Percentiles rank a stretch among this genome's conserved stretches.
phyloP scores from a whole-genome alignment of 2,888 invertebrate species.

The Lasioglossum morio region DNA sequence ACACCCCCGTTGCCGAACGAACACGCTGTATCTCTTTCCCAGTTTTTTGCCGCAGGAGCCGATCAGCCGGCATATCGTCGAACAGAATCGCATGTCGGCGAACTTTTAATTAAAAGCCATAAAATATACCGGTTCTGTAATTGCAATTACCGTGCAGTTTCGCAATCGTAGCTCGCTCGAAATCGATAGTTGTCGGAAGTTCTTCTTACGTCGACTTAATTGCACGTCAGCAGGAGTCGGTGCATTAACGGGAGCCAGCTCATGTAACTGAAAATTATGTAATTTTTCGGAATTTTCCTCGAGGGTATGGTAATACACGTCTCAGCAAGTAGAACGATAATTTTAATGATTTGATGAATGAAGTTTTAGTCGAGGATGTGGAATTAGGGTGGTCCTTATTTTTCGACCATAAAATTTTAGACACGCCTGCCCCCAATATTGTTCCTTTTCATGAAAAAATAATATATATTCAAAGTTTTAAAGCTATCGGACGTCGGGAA shows the following conservation, averaged over 20 bases:
- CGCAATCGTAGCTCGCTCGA: slow-evolving; percentile 30
- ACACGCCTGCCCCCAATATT: too few species aligned
- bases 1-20: slow-evolving; percentile 12
- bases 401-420: too few species aligned
- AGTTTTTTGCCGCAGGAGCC: slow-evolving; percentile 8
- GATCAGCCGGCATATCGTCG: slow-evolving; percentile 31
- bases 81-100: slow-evolving; percentile 37
- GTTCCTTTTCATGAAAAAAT: too few species aligned
- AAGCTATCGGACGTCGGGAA: too few species aligned
- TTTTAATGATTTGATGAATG: neutral
- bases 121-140: slow-evolving; percentile 43
- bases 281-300: neutral
- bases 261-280: neutral
- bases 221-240: slow-evolving; percentile 26
- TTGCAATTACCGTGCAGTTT: slow-evolving; percentile 39
- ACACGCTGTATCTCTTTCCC: neutral
- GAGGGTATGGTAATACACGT: too few species aligned
- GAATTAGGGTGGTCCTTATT: too few species aligned
- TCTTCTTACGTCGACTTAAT: slow-evolving; percentile 29
- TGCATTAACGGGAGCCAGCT: neutral
- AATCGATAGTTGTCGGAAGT: slow-evolving; percentile 53
- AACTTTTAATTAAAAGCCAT: slow-evolving; percentile 59
- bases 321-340: too few species aligned
- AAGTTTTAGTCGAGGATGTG: too few species aligned
- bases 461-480: too few species aligned